Percentiles rank a stretch among this genome's conserved stretches.
phyloP scores from a whole-genome alignment of 2,888 invertebrate species.

The Nomada fabriciana region DNA sequence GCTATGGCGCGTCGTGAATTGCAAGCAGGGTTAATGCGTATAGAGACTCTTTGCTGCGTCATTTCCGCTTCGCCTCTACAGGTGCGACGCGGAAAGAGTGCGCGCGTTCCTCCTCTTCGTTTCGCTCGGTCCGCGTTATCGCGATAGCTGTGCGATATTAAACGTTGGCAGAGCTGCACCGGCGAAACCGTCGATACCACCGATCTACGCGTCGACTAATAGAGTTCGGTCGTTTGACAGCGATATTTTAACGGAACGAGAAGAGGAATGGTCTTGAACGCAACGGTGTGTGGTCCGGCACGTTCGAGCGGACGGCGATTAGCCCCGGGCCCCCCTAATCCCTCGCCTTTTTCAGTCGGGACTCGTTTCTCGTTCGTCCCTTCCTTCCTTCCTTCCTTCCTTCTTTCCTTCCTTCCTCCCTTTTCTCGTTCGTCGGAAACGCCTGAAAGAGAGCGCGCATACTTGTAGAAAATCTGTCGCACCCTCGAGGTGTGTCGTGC shows the following conservation, averaged over 20 bases:
- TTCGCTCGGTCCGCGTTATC: neutral
- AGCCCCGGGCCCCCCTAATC: constrained; percentile 79
- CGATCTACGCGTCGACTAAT: constrained; percentile 59
- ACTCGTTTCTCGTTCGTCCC: constrained; percentile 61
- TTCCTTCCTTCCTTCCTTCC: constrained; percentile 43
- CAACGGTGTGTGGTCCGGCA: constrained; percentile 80
- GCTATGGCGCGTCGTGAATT: constrained; percentile 53
- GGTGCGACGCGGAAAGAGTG: constrained; percentile 18
- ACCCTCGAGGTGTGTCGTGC: too few relatives aligned
- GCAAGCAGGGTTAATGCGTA: constrained; percentile 67
- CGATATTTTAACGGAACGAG: constrained; percentile 72
- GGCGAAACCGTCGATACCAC: neutral
- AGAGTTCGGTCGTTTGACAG: constrained; percentile 71
- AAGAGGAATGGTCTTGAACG: constrained; percentile 69
- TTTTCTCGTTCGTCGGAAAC: neutral
- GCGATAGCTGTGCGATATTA: neutral
- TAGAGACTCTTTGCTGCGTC: constrained; percentile 68
- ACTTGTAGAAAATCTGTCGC: too few relatives aligned
- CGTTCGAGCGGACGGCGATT: constrained; percentile 81
- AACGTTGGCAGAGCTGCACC: too few relatives aligned
- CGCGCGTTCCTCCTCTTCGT: neutral
- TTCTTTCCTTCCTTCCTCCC: constrained; percentile 17
- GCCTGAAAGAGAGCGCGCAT: neutral
- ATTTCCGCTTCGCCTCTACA: constrained; percentile 76
- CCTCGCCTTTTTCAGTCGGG: constrained; percentile 68